phyloP scores from a whole-genome alignment of 2,888 invertebrate species.

The Dryococelus australis region DNA sequence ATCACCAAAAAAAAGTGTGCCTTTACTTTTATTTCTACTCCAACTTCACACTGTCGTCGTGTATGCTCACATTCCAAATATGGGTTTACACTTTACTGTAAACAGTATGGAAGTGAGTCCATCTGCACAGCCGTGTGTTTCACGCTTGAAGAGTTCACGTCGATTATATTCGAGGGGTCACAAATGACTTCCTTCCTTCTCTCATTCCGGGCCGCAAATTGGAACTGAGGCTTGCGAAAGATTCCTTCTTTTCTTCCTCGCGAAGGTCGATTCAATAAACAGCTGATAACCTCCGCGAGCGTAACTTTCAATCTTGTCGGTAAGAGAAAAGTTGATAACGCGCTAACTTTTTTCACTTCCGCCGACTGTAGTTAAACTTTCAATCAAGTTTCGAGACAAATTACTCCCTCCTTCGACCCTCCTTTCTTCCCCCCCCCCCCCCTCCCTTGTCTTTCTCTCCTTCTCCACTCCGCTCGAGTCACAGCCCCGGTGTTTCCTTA shows the following conservation, averaged over 20 bases:
- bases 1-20: too few relatives aligned
- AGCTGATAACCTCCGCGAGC: neutral
- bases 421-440: neutral
- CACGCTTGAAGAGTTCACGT: too few relatives aligned
- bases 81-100: too few relatives aligned
- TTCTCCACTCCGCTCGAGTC: neutral
- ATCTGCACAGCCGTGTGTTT: too few relatives aligned
- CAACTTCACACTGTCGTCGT: too few relatives aligned
- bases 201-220: too few relatives aligned
- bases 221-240: neutral
- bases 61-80: too few relatives aligned
- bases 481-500: neutral
- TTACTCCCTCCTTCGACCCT: neutral
- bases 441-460: neutral
- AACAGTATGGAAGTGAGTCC: too few relatives aligned
- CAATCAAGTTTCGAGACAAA: slow-evolving; percentile 13
- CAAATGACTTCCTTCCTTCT: too few relatives aligned
- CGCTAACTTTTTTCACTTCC: neutral
- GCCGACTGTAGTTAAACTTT: neutral
- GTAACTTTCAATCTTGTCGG: neutral
- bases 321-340: slow-evolving; percentile 16
- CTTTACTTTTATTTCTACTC: too few relatives aligned
- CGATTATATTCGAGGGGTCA: too few relatives aligned
- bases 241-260: neutral
- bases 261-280: neutral